A percentile compares a stretch with the other conserved stretches of the same genome.
phyloP scores from a whole-genome alignment of 2,113 vertebrate genomes.

The Procavia capensis region DNA sequence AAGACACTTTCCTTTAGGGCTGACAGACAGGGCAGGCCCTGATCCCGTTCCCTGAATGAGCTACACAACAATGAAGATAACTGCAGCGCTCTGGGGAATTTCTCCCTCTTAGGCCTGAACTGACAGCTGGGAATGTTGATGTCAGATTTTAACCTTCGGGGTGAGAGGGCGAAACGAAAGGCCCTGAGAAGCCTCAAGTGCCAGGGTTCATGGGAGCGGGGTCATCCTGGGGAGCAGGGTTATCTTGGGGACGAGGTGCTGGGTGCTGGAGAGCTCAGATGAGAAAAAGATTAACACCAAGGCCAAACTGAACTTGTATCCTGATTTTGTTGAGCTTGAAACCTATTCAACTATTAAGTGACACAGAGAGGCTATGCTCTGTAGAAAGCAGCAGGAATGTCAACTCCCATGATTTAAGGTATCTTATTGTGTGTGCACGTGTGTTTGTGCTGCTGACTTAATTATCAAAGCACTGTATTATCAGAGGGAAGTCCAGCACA shows the following conservation, averaged over 20 bases:
- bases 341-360: not conserved
- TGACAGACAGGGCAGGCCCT: not conserved
- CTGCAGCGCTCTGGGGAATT: not conserved
- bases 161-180: conserved; percentile 9
- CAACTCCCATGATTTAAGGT: not conserved
- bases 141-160: conserved; percentile 3
- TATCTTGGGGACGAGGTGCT: not conserved
- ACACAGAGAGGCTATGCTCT: not conserved
- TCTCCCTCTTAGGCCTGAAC: not conserved
- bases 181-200: not conserved
- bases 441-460: not conserved
- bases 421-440: not conserved
- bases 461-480: not conserved
- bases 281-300: conserved; percentile 8
- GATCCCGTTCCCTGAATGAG: not conserved
- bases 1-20: not conserved
- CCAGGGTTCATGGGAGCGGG: not conserved
- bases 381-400: not conserved
- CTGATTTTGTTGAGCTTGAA: conserved; percentile 2
- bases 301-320: not conserved
- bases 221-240: not conserved
- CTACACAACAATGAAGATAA: not conserved
- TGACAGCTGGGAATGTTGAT: not conserved
- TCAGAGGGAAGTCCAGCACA: not conserved
- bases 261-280: not conserved